These are phyloP conservation scores for Erannis defoliaria DNA, from an alignment of 2,888 invertebrate species.

Conservation along the genomic window DNA sequence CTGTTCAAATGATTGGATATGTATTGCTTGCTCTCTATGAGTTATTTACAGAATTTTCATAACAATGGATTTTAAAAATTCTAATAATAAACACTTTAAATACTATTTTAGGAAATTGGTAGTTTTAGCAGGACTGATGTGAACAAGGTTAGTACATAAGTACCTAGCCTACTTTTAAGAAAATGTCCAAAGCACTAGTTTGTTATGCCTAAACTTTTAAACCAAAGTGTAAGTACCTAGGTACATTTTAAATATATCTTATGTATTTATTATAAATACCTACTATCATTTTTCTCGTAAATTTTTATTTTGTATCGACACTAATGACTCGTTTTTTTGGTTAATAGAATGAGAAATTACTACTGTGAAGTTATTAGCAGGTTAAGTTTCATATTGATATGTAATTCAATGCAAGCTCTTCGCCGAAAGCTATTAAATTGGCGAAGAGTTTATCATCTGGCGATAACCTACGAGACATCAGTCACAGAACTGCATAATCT, in stretches of 20 bases:
- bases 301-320: neutral
- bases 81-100: neutral
- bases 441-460: constrained; percentile 73
- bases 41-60: neutral
- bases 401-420: neutral
- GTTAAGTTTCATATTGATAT: constrained; percentile 1
- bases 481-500: constrained; percentile 42
- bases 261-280: neutral
- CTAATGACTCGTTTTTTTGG: neutral
- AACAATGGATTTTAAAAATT: neutral
- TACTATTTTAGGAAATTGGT: neutral
- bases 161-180: neutral
- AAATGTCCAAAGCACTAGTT: neutral
- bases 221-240: neutral
- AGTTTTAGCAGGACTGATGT: neutral
- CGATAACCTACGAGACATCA: constrained; percentile 66
- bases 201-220: neutral
- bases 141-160: neutral
- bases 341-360: neutral
- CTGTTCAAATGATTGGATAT: constrained; percentile 9
- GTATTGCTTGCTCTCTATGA: neutral
- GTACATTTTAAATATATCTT: neutral
- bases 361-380: constrained; percentile 1
- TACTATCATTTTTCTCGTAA: neutral
- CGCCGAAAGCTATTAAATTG: constrained; percentile 44